Evolutionary conservation across 37 sponge, comb jelly and placozoan species (phyloP), one percentile per base, ranked within the genome.

Genomic region (Tethya wilhelma): DNA sequence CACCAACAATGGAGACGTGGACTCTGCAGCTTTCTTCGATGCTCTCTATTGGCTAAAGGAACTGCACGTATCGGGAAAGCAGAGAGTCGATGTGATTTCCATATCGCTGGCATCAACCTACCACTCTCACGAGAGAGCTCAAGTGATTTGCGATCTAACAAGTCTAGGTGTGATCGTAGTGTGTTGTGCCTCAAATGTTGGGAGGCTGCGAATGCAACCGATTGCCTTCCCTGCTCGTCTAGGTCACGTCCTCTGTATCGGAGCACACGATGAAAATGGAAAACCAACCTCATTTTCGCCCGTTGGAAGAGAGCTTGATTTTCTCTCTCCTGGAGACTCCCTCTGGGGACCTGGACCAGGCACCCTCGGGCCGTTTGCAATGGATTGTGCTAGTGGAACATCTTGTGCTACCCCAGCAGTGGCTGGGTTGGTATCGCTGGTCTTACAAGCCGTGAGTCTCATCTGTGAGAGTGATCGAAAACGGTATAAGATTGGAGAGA

Each of bases 221-320:
- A 86, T 86, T 30, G 40, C 79, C 29, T 86, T 56, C 40, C 86
- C 87, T 33, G 87, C 87, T 17, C 53, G 87, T 12, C 59, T 87
- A 19, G 87, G 87, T 37, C 56, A 87, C 22, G 87, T 87, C 37
- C 80, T 87, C 45, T 87, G 87, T 39, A 74, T 87, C 14, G 87
- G 87, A 20, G 72, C 87, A 29, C 81, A 80, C 49, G 67, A 73
- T 67, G 68, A 55, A 29, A 65, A 80, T 42, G 87, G 87, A 1
- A 87, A 87, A 37, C 81, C 87, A 11, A 73, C 81, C 32, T 56
- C 74, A 33, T 87, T 87, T 28, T 67, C 82, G 2, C 87, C 87
- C 20, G 87, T 87, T 25, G 87, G 87, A 12, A 81, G 81, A 42
- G 81, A 87, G 26, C 58, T 87, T 9, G 87, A 87, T 42, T 87